phyloP scores from a whole-genome alignment of 2,888 invertebrate genomes.

The Ormyrus rosae region DNA sequence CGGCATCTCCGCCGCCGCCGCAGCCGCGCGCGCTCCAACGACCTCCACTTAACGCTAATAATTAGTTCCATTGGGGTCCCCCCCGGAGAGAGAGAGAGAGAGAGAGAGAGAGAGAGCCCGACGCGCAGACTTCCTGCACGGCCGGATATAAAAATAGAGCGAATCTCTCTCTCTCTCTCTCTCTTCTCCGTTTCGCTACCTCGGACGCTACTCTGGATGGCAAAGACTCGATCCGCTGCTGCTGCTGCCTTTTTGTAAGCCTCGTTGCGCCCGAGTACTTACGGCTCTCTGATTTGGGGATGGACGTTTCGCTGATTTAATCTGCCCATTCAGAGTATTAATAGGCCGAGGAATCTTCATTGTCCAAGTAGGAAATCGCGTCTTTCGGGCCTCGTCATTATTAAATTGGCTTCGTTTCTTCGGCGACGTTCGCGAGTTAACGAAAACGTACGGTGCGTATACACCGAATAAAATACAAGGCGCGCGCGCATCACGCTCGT shows the following conservation, averaged over 20 bases:
- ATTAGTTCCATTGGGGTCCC: slow-evolving; percentile 75
- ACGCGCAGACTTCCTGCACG: slow-evolving; percentile 54
- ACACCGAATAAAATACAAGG: background rate
- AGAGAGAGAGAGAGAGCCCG: slow-evolving; percentile 48
- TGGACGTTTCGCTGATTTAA: slow-evolving; percentile 39
- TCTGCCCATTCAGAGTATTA: background rate
- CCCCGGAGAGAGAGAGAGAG: slow-evolving; percentile 40
- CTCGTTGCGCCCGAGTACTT: no score
- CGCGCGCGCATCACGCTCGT: background rate
- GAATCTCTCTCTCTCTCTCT: slow-evolving; percentile 45
- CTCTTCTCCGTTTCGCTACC: slow-evolving; percentile 46
- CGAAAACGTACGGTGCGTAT: background rate
- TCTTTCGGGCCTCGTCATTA: no score
- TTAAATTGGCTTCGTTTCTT: background rate
- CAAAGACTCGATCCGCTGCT: background rate
- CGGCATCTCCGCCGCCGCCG: background rate
- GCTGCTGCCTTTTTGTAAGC: background rate
- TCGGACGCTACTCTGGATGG: background rate
- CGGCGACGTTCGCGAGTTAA: background rate
- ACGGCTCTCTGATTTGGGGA: background rate
- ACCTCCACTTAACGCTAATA: slow-evolving; percentile 75
- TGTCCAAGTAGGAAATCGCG: background rate
- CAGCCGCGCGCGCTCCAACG: slow-evolving; percentile 11
- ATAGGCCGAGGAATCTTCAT: background rate
- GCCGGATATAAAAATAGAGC: slow-evolving; percentile 58